Evolutionary conservation across 2,797 vertebrate species (phyloP).

Genomic region (Xenops minutus): DNA sequence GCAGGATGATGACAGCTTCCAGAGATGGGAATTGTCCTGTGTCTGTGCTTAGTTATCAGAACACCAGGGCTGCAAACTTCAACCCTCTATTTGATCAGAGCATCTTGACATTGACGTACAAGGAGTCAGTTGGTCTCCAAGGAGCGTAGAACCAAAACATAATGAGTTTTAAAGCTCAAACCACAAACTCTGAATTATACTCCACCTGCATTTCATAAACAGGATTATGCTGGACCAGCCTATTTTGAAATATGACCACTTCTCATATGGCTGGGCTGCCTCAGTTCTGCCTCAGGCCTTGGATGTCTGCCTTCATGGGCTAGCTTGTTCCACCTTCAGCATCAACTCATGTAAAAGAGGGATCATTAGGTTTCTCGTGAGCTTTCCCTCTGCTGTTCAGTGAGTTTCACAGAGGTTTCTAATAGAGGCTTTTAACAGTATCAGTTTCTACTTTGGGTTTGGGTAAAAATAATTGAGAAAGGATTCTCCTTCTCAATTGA

Average conservation of each 20-base stretch:
- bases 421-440: not conserved
- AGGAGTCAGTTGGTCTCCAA: not conserved
- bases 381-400: not conserved
- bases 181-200: slow-evolving; percentile 49
- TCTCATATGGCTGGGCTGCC: not conserved
- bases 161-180: slow-evolving; percentile 39
- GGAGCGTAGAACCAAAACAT: not conserved
- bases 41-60: not conserved
- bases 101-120: not conserved
- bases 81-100: not conserved
- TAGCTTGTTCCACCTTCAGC: slow-evolving; percentile 10
- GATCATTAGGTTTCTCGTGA: not conserved
- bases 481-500: not conserved
- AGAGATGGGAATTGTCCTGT: not conserved
- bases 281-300: slow-evolving; percentile 39
- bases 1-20: not conserved
- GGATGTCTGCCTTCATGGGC: not conserved
- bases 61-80: not conserved
- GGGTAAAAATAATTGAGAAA: not conserved
- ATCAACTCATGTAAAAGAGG: not conserved
- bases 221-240: slow-evolving; percentile 45
- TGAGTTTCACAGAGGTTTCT: not conserved
- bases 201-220: slow-evolving; percentile 64
- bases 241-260: slow-evolving; percentile 59
- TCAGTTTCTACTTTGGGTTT: not conserved